Conservation (phyloP, 1,140 invertebrate genomes). For the Polyergus mexicanus region DNA sequence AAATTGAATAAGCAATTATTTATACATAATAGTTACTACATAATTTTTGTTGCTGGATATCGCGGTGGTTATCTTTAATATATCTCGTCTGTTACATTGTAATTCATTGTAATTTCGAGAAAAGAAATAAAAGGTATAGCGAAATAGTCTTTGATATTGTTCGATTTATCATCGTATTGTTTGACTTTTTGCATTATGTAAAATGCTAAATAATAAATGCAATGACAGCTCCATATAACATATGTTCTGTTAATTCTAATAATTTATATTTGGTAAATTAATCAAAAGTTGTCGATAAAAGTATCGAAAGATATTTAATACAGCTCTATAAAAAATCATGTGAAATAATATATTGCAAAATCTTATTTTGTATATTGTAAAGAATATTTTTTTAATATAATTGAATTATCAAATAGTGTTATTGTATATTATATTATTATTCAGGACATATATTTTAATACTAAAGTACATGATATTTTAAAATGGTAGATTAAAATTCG, state of each 20-base stretch:
- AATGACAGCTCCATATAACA: neutral
- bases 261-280: neutral
- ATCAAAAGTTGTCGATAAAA: neutral
- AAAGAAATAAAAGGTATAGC: slow-evolving; percentile 38
- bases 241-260: neutral
- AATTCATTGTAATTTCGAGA: slow-evolving; percentile 49
- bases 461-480: too few species aligned
- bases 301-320: neutral
- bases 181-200: neutral
- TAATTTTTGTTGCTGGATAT: neutral
- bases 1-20: slow-evolving; percentile 36
- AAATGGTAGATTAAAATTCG: too few species aligned
- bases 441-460: too few species aligned
- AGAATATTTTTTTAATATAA: neutral
- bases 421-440: too few species aligned
- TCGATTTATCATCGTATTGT: neutral
- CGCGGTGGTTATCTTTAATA: neutral
- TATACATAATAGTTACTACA: slow-evolving; percentile 15
- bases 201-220: neutral
- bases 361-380: neutral
- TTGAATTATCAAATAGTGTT: too few species aligned
- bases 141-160: slow-evolving; percentile 22
- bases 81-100: slow-evolving; percentile 21
- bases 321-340: neutral
- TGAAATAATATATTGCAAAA: neutral